Base-by-base conservation (phyloP, 2,888 invertebrate genomes). In the Synergus gifuensis region DNA sequence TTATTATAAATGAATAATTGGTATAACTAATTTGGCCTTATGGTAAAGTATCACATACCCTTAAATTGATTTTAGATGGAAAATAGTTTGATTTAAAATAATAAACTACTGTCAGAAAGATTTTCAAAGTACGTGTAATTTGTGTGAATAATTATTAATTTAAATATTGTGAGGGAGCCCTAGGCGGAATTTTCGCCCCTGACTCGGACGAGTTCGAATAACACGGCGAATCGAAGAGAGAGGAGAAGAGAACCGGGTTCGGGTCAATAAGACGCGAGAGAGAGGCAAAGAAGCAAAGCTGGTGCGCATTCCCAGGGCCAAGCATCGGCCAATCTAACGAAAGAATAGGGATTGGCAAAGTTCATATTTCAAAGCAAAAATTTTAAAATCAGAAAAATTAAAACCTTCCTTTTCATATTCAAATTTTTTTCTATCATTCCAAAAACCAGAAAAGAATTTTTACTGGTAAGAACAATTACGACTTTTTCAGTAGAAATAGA, bases 241-340 rank as follows among this genome's bases (percentile, higher is more conserved):
- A 88, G 85, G 88, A 90, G 88, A 88, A 88, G 88, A 89, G 89
- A 90, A 91, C 90, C 91, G 91, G 91, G 91, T 91, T 89, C 92
- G 92, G 92, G 92, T 92, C 92, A 92, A 92, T 92, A 92, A 92
- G 92, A 92, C 91, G 90, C 82, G 86, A 85, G 87, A 87, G 88
- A 86, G 88, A 89, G 89, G 86, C 89, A 88, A 85, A 87, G 88
- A 88, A 85, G 87, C 86, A 82, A 86, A 86, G 84, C 86, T 85
- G 84, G 87, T 90, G 90, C 88, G 90, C 91, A 92, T 91, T 91
- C 91, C 91, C 92, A 91, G 91, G 91, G 90, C 90, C 89, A 87
- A 86, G 84, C 88, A 83, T 54, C 69, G 7, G 87, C 86, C 87
- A 87, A 87, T 88, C 86, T 90, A 89, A 88, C 90, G 88, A 90